Base-by-base conservation (phyloP, 2,113 vertebrate genomes). In the Alligator mississippiensis region DNA sequence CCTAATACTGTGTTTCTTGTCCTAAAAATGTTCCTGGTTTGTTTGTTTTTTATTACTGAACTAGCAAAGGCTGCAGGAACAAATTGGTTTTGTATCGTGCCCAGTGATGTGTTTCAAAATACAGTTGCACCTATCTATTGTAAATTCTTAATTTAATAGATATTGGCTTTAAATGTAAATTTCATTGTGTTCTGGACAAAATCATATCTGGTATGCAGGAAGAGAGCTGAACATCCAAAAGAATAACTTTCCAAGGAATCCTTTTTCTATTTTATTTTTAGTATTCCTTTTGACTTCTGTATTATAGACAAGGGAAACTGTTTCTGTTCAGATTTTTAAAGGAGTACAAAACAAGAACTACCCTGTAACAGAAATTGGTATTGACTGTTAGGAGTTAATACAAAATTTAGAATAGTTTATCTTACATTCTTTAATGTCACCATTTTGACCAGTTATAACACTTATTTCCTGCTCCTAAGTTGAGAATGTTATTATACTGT, bases 1-100 rank as follows among this genome's bases (percentile, higher is more conserved):
- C 13, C 28, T 91, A n/a, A 4, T 4, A 80, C 84, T 89, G 82
- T 54, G 2, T 77, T 86, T 76, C 81, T 85, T 88, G 92, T 84
- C 87, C 91, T 78, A 89, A 90, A 90, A 93, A 82, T 54, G 58
- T 91, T 92, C 54, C 85, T 93, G 91, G 77, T 66, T 95, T 82
- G 34, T 9, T 22, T 47, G 8, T 47, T 47, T 47, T 47, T 92
- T 59, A 17, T 62, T 90, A 21, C 82, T 83, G 82, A 47, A 10
- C 59, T 75, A 92, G 55, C 68, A 61, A 13, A 92, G n/a, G 66
- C 60, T 88, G 72, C 62, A 92, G 76, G 77, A 93, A 66, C 21
- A 9, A 57, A 75, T 58, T 85, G 58, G 22, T 19, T 62, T 93
- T 62, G 55, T 76, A 70, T 90, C 19, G 63, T 78, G n/a, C 18